Evolutionary conservation across 2,113 vertebrate genomes (phyloP).

Genomic region (Puma concolor): DNA sequence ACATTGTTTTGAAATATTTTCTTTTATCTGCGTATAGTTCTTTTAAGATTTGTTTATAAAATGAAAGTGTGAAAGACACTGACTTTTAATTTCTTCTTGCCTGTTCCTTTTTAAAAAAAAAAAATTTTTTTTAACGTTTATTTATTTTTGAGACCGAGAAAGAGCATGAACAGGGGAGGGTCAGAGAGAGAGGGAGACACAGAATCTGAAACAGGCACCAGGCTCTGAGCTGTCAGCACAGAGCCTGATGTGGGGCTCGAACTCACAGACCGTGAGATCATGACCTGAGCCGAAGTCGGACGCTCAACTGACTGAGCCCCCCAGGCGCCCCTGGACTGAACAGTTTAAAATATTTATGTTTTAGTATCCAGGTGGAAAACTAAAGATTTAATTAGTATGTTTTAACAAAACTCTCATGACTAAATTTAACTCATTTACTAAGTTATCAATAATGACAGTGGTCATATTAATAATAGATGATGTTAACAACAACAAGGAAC

Average conservation of each 20-base stretch:
- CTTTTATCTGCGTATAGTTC: slow-evolving; percentile 15
- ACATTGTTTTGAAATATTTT: background rate
- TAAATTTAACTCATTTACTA: background rate
- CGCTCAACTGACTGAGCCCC: too few species aligned
- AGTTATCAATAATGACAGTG: background rate
- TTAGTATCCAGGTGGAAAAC: background rate
- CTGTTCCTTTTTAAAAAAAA: background rate
- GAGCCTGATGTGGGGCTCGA: too few species aligned
- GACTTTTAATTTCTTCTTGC: background rate
- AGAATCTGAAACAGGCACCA: too few species aligned
- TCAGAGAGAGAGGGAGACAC: too few species aligned
- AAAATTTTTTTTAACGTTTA: too few species aligned
- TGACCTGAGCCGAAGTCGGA: too few species aligned
- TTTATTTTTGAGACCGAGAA: too few species aligned
- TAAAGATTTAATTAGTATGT: background rate
- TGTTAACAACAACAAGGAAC: background rate
- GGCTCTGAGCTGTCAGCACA: too few species aligned
- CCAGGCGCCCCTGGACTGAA: background rate
- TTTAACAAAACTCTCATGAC: slow-evolving; percentile 15
- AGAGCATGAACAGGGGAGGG: too few species aligned
- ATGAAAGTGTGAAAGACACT: background rate
- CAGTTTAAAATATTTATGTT: background rate
- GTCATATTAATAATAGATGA: background rate
- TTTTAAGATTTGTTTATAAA: slow-evolving; percentile 25
- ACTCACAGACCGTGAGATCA: too few species aligned